These are phyloP conservation scores for Plectropomus leopardus DNA, from an alignment of 2,113 vertebrate species.

Conservation along the genomic window DNA sequence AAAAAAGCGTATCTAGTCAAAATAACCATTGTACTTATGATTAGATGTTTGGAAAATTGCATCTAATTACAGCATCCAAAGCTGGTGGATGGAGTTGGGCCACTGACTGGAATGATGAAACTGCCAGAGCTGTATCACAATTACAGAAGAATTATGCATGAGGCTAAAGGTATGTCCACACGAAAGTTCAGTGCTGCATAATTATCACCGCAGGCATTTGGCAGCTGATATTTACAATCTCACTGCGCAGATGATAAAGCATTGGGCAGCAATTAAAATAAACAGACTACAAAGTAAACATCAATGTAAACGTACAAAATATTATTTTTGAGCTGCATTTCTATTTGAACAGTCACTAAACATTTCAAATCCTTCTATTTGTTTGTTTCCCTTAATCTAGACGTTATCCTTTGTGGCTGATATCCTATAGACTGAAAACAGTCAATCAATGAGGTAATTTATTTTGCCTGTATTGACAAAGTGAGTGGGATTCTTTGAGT, in stretches of 20 bases:
- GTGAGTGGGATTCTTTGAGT: neutral
- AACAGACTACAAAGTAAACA: neutral
- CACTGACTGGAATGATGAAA: constrained; percentile 30
- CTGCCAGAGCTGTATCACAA: constrained; percentile 40
- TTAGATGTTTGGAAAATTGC: constrained; percentile 64
- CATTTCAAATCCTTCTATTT: neutral
- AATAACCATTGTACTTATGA: constrained; percentile 49
- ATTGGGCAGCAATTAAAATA: neutral
- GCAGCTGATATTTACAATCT: constrained; percentile 21
- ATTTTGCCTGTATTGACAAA: neutral
- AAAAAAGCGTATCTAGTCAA: constrained; percentile 21
- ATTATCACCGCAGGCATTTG: constrained; percentile 39
- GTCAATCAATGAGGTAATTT: neutral
- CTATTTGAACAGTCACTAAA: neutral
- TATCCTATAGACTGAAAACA: neutral
- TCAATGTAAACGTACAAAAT: neutral
- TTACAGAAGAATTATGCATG: constrained; percentile 48
- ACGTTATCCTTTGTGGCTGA: neutral
- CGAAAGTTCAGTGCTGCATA: constrained; percentile 30
- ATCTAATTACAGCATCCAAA: constrained; percentile 53
- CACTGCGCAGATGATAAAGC: neutral
- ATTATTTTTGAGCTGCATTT: neutral
- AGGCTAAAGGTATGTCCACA: constrained; percentile 37
- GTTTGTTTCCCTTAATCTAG: neutral
- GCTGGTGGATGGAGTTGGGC: constrained; percentile 25